Percentiles rank a stretch among this genome's conserved stretches.
Evolutionary conservation across 2,797 vertebrate species (phyloP).

Genomic region (Petrocephalus schoutedeni): DNA sequence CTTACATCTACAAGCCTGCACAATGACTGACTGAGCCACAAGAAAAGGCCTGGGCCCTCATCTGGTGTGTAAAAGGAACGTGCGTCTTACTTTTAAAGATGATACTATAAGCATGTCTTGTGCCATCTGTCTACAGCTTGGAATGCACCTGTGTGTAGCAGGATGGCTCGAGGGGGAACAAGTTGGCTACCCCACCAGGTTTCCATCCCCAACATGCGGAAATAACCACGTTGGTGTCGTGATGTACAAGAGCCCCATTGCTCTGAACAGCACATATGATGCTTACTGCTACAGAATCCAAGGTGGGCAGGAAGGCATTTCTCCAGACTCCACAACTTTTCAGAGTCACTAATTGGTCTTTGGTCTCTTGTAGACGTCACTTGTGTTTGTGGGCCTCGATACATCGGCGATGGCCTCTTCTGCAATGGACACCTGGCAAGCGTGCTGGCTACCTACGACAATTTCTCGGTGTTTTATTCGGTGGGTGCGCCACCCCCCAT

Average conservation of each 20-base stretch:
- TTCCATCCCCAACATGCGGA: slow-evolving; percentile 73
- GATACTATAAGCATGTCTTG: background rate
- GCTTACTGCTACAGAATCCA: slow-evolving; percentile 81
- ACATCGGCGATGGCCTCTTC: slow-evolving; percentile 73
- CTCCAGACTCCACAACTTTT: background rate
- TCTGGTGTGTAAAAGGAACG: background rate
- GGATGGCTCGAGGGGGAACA: slow-evolving; percentile 81
- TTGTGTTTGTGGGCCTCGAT: slow-evolving; percentile 70
- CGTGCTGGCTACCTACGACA: slow-evolving; percentile 67
- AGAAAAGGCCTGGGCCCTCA: background rate
- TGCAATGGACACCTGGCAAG: slow-evolving; percentile 80
- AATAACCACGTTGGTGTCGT: slow-evolving; percentile 74
- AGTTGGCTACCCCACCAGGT: slow-evolving; percentile 79
- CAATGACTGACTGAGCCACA: background rate
- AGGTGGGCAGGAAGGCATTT: slow-evolving; percentile 56
- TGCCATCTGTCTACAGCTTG: slow-evolving; percentile 62
- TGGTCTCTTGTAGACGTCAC: slow-evolving; percentile 63
- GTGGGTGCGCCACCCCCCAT: slow-evolving; percentile 53
- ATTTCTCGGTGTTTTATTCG: slow-evolving; percentile 81
- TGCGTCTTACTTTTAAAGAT: background rate
- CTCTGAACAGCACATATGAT: slow-evolving; percentile 72
- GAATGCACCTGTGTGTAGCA: slow-evolving; percentile 81
- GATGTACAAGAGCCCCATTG: slow-evolving; percentile 67
- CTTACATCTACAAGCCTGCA: background rate
- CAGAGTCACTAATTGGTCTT: background rate